Evolutionary conservation across 64 coral and sea anemone species (phyloP).

Genomic region (Actinia tenebrosa): DNA sequence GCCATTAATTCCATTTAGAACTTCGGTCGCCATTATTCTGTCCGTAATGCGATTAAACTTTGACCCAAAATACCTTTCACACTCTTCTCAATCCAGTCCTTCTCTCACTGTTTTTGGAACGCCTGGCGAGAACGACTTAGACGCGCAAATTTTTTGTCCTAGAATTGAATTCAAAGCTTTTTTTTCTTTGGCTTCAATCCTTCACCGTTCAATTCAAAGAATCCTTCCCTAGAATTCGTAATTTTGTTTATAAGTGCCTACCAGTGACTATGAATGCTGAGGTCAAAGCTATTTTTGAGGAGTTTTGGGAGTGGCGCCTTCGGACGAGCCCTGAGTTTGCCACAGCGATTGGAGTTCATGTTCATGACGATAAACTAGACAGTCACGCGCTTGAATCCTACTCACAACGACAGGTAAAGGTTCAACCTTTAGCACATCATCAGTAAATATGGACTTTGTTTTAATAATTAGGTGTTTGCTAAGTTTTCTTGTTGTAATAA

Average conservation of each 20-base stretch:
- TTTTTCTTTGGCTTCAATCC: neutral
- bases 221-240: neutral
- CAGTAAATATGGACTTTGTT: neutral
- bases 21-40: slow-evolving; percentile 12
- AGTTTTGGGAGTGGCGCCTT: slow-evolving; percentile 91
- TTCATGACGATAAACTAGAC: slow-evolving; percentile 52
- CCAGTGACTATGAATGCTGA: slow-evolving; percentile 46
- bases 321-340: slow-evolving; percentile 76
- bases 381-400: slow-evolving; percentile 56
- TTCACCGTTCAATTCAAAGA: neutral
- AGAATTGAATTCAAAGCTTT: neutral
- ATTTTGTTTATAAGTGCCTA: slow-evolving; percentile 17
- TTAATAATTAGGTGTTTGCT: neutral
- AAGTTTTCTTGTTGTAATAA: neutral
- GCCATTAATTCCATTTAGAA: slow-evolving; percentile 25
- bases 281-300: slow-evolving; percentile 61
- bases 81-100: neutral
- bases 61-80: slow-evolving; percentile 29
- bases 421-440: slow-evolving; percentile 14
- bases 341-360: slow-evolving; percentile 65
- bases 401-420: slow-evolving; percentile 47
- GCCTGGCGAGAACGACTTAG: slow-evolving; percentile 11
- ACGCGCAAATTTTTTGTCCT: neutral
- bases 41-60: neutral
- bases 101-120: neutral